Evolutionary conservation across 2,797 vertebrate species (phyloP).

Genomic region (Momotus momota): DNA sequence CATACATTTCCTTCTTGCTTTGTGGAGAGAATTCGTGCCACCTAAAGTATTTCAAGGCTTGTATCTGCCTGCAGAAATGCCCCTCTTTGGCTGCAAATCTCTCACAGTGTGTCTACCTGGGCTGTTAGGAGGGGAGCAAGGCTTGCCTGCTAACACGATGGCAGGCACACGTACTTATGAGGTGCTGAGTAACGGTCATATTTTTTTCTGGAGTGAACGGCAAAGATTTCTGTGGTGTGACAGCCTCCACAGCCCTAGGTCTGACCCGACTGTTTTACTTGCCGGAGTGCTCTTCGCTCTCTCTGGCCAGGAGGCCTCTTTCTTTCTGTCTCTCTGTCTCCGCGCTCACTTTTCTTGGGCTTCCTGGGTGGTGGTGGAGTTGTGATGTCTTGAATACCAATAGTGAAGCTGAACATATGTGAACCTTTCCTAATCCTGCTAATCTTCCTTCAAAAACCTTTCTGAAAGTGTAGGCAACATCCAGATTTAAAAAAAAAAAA

Average conservation of each 20-base stretch:
- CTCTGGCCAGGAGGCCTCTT: not conserved
- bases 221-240: not conserved
- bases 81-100: fast-evolving
- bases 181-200: not conserved
- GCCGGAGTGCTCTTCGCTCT: not conserved
- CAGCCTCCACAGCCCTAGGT: not conserved
- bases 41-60: not conserved
- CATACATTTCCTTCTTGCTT: not conserved
- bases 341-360: slow-evolving; percentile 42
- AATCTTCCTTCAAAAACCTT: slow-evolving; percentile 93
- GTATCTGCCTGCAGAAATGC: not conserved
- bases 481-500: slow-evolving; percentile 76
- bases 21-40: fast-evolving
- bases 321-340: not conserved
- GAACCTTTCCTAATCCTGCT: slow-evolving; percentile 97
- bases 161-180: fast-evolving
- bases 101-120: fast-evolving
- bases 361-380: slow-evolving; percentile 88
- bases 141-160: not conserved
- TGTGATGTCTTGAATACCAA: slow-evolving; percentile 91
- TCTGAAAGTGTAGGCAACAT: slow-evolving; percentile 82
- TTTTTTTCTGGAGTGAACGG: not conserved
- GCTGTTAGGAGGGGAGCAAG: not conserved
- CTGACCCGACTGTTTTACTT: not conserved
- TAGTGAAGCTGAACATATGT: slow-evolving; percentile 96